A percentile compares a stretch with the other conserved stretches of the same genome.
These are phyloP conservation scores for Glyphotaelius pellucidus DNA, from an alignment of 2,888 invertebrate species.

Conservation along the genomic window DNA sequence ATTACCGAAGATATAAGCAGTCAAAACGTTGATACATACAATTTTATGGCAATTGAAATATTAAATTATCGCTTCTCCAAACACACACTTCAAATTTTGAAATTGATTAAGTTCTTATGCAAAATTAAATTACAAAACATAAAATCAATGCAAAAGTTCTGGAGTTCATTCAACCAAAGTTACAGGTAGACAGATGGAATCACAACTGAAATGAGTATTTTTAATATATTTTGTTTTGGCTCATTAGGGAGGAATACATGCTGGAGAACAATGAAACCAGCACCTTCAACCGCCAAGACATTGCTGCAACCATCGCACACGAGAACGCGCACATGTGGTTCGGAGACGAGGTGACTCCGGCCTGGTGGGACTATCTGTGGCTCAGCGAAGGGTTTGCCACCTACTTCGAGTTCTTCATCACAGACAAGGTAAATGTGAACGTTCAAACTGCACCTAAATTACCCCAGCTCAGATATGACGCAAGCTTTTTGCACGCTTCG, in stretches of 20 bases:
- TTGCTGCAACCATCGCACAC: slow-evolving; percentile 78
- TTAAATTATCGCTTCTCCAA: too few species aligned
- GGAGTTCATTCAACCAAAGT: too few species aligned
- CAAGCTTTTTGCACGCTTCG: not conserved
- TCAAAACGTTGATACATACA: too few species aligned
- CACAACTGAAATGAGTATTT: too few species aligned
- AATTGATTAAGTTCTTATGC: too few species aligned
- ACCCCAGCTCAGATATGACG: not conserved
- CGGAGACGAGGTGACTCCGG: slow-evolving; percentile 84
- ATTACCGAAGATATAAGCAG: too few species aligned
- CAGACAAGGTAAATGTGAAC: slow-evolving; percentile 69
- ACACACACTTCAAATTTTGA: too few species aligned
- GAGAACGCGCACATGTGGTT: slow-evolving; percentile 88
- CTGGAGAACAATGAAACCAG: slow-evolving; percentile 74
- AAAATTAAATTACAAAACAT: too few species aligned
- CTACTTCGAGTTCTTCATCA: slow-evolving; percentile 81
- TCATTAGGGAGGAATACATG: slow-evolving; percentile 75
- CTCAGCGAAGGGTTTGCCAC: slow-evolving; percentile 86
- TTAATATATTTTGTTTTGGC: slow-evolving; percentile 35
- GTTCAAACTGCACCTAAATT: not conserved
- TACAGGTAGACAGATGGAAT: too few species aligned
- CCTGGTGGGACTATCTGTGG: slow-evolving; percentile 86
- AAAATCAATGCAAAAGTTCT: too few species aligned
- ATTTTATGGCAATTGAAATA: too few species aligned
- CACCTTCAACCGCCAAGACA: slow-evolving; percentile 73